Percentiles rank a stretch among this genome's conserved stretches.
phyloP scores from a whole-genome alignment of 2,113 vertebrate species.

The Lasiurus borealis region DNA sequence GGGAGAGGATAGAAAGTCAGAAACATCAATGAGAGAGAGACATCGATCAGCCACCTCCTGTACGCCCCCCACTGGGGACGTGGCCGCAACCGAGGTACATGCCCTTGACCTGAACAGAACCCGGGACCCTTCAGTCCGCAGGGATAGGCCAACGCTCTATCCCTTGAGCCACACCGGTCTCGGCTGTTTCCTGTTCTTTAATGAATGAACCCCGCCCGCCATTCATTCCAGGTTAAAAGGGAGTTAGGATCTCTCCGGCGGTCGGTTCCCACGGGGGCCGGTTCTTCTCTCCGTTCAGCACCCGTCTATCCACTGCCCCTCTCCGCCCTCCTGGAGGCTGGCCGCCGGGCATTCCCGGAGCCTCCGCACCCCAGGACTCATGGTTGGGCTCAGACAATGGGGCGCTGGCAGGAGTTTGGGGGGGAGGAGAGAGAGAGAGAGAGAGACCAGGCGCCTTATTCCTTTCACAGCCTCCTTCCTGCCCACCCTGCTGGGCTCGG shows the following conservation, averaged over 20 bases:
- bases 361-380: neutral
- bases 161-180: too few species aligned
- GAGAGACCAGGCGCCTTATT: neutral
- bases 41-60: too few species aligned
- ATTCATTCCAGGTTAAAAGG: neutral
- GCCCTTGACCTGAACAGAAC: too few species aligned
- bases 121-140: too few species aligned
- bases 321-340: neutral
- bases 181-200: neutral
- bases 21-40: too few species aligned
- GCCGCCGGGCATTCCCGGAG: fast-evolving
- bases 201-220: neutral
- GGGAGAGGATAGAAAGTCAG: too few species aligned
- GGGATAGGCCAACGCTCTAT: too few species aligned
- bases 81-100: too few species aligned
- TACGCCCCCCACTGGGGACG: too few species aligned
- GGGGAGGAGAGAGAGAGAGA: neutral
- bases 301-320: neutral
- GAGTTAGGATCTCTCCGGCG: neutral
- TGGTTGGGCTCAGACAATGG: neutral
- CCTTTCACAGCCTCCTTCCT: neutral
- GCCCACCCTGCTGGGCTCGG: neutral
- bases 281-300: neutral
- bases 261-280: neutral
- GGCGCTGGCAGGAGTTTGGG: neutral